Evolutionary conservation across 2,797 vertebrate species (phyloP), one percentile per base, ranked within the genome.

Genomic region (Tragopan temminckii): DNA sequence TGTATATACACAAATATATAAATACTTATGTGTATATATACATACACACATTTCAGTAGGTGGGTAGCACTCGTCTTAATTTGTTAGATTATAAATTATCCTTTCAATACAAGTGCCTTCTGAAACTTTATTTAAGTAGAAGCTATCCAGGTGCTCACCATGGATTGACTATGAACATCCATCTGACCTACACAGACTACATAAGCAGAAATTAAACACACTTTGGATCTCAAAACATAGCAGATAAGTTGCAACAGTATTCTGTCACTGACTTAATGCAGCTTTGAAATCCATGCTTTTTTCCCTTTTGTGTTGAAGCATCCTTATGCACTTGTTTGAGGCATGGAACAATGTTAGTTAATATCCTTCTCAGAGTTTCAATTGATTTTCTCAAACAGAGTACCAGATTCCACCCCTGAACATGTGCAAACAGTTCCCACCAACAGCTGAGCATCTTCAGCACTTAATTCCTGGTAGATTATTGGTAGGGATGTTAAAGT

Each of bases 381-480:
- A 31, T 27, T 80, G 42, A 45, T 36, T 12, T 14, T 52, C 50
- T 52, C 45, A 57, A 45, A 31, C 35, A 7, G 36, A 52, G 29
- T 24, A 36, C 33, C 16, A 53, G 20, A 35, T 11, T 46, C 35
- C 31, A 53, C 36, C 17, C 24, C n/a, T 48, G 42, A 38, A 31
- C 4, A 1, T 45, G 17, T 48, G n/a, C 21, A 27, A 25, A 25
- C 43, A 59, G n/a, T 23, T 79, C 11, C 61, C 42, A 10, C 5
- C 0, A 0, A 5, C 9, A 52, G 35, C 35, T 27, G 24, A 45
- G 57, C 9, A 19, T 52, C 19, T 23, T 55, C 4, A 10, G 43
- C 24, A 18, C 63, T 78, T 74, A 63, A 82, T 78, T 87, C 19
- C 80, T 25, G 14, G 31, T 42, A 29, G 80, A 75, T 1, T 20